Evolutionary conservation across 2,113 vertebrate species (phyloP), one percentile per base, ranked within the genome.

Genomic region (Alethe diademata): DNA sequence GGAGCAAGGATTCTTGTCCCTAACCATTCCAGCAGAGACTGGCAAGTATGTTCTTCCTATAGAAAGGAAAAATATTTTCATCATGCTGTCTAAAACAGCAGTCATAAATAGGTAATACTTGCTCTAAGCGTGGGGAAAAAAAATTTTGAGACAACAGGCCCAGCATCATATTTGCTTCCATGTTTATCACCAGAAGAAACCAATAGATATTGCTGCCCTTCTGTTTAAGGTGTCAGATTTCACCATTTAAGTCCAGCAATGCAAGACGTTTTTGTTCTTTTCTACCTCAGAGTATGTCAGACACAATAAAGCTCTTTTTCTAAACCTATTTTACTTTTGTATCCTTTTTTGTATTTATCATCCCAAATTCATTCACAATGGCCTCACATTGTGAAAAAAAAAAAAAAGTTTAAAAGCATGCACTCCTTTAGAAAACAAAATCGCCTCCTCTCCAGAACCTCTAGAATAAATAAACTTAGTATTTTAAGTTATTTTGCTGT

Each of bases 191-290:
- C 48, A 61, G 48, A 75, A 81, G 18, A 70, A 94, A 88, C 19
- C 0, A 0, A 70, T 0, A 56, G 14, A 50, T 19, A 48, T 7
- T 38, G n/a, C 13, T 66, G 40, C 28, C 14, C 74, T 84, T 56
- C 64, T 51, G 14, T 48, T 75, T 43, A 70, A 45, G 31, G 33
- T 48, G 23, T 19, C 43, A 38, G 26, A 78, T 78, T 82, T 70
- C 65, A 74, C 4, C 48, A 47, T 12, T 80, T 35, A 73, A 74
- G 45, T 36, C 15, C 36, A 65, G 54, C 48, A 78, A 65, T 1
- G 4, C 33, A 57, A 33, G 36, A 53, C 28, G 26, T 53, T 53
- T 53, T 53, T 53, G 16, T 18, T 53, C 43, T 50, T 56, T 61
- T 82, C 70, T 48, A 67, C 43, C 43, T 45, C 19, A 3, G 19